Conservation (phyloP, 2,888 invertebrate genomes). For the Galerucella nymphaeae region DNA sequence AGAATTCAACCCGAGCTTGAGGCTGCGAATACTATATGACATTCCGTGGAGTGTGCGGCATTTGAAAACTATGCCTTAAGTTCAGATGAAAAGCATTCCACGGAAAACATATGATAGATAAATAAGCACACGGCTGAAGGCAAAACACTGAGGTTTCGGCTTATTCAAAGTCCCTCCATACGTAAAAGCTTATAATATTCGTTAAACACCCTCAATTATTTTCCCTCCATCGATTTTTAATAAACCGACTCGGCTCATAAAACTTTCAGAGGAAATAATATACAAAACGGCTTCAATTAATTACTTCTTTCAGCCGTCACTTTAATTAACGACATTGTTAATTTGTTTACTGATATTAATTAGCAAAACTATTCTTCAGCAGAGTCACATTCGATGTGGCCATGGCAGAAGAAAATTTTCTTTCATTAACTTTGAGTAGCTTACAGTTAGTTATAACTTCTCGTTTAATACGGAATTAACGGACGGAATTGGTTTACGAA, state of each 20-base stretch:
- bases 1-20: slow-evolving; percentile 39
- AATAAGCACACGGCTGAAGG: slow-evolving; percentile 62
- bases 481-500: slow-evolving; percentile 19
- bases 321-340: slow-evolving; percentile 41
- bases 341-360: slow-evolving; percentile 43
- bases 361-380: slow-evolving; percentile 38
- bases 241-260: slow-evolving; percentile 36
- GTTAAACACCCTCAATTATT: slow-evolving; percentile 30
- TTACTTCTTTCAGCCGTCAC: slow-evolving; percentile 35
- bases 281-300: slow-evolving; percentile 39
- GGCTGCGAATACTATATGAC: slow-evolving; percentile 62
- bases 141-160: slow-evolving; percentile 57
- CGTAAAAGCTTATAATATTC: slow-evolving; percentile 43
- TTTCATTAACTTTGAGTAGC: slow-evolving; percentile 25
- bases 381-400: slow-evolving; percentile 25
- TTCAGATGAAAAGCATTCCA: slow-evolving; percentile 66
- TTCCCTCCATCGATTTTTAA: slow-evolving; percentile 37
- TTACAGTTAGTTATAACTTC: slow-evolving; percentile 25
- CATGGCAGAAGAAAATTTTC: slow-evolving; percentile 23
- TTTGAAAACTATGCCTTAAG: slow-evolving; percentile 65
- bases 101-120: slow-evolving; percentile 63
- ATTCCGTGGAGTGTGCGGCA: slow-evolving; percentile 63
- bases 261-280: slow-evolving; percentile 34
- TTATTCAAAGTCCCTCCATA: slow-evolving; percentile 51
- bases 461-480: slow-evolving; percentile 14